phyloP scores from a whole-genome alignment of 2,113 vertebrate genomes.

The Carettochelys insculpta region DNA sequence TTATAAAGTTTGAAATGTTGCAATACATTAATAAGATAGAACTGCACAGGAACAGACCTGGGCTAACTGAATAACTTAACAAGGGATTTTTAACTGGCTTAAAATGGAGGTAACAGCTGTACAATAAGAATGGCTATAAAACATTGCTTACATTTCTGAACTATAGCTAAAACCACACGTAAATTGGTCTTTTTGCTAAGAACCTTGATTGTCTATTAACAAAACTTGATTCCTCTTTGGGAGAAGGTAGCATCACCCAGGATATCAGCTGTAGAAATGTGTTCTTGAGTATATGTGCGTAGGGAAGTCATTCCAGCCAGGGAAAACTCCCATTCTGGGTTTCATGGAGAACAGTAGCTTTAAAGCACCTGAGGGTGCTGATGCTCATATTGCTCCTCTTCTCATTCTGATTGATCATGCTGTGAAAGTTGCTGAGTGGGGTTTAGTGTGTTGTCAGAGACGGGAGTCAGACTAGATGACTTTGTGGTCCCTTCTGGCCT shows the following conservation, averaged over 20 bases:
- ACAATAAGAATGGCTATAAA: background rate
- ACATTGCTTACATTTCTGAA: constrained; percentile 41
- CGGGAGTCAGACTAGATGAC: too few relatives aligned
- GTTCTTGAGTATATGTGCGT: background rate
- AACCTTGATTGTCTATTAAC: constrained; percentile 23
- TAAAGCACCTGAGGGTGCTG: background rate
- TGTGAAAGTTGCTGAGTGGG: too few relatives aligned
- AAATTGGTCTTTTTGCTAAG: constrained; percentile 17
- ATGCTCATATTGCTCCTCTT: background rate
- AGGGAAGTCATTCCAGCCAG: background rate
- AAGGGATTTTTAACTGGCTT: constrained; percentile 34
- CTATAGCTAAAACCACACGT: constrained; percentile 16
- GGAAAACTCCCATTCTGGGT: background rate
- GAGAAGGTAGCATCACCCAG: constrained; percentile 7
- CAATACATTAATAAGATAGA: constrained; percentile 63
- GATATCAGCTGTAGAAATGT: constrained; percentile 9
- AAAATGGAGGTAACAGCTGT: constrained; percentile 57
- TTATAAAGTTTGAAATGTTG: constrained; percentile 71
- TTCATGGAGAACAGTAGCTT: background rate
- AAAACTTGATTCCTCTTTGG: constrained; percentile 18
- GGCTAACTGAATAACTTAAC: constrained; percentile 38
- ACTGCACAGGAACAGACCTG: constrained; percentile 58
- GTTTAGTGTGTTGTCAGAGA: too few relatives aligned
- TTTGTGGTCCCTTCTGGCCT: too few relatives aligned
- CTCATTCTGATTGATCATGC: background rate